Conservation (phyloP, 2,113 vertebrate genomes). For the Eira barbara region DNA sequence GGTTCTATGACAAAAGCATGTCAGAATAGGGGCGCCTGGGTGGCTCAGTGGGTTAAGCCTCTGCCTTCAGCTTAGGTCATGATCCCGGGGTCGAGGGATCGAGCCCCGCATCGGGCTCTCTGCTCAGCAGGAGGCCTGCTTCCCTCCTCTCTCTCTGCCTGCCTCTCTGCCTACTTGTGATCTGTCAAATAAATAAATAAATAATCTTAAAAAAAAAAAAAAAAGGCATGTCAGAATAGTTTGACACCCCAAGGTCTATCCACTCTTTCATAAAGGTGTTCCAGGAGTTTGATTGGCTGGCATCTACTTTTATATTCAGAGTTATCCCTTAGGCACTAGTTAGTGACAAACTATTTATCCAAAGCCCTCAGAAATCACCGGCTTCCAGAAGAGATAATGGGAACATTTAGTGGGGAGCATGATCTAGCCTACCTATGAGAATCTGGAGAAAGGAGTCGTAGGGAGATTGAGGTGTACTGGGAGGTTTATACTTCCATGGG, state of each 20-base stretch:
- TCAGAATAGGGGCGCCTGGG: too few relatives aligned
- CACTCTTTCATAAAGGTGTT: background rate
- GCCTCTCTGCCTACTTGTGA: too few relatives aligned
- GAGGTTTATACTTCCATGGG: background rate
- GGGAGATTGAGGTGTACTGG: background rate
- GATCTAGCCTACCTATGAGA: fast-evolving
- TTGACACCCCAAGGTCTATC: background rate
- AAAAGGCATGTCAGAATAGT: background rate
- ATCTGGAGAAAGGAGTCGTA: background rate
- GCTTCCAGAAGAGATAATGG: background rate
- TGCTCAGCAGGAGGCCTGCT: too few relatives aligned
- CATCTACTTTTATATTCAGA: too few relatives aligned
- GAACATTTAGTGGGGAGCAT: too few relatives aligned
- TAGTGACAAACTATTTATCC: background rate
- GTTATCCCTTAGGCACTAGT: background rate
- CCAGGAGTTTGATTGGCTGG: background rate
- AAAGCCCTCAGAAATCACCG: background rate
- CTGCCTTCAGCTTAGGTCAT: too few relatives aligned
- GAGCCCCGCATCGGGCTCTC: too few relatives aligned
- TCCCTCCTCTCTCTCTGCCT: too few relatives aligned
- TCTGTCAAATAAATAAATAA: too few relatives aligned
- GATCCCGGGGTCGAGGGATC: too few relatives aligned
- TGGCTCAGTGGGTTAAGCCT: too few relatives aligned
- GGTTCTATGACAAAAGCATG: background rate
- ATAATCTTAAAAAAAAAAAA: too few relatives aligned